These are phyloP conservation scores for Chesias legatella DNA, from an alignment of 2,888 invertebrate species.

Conservation along the genomic window DNA sequence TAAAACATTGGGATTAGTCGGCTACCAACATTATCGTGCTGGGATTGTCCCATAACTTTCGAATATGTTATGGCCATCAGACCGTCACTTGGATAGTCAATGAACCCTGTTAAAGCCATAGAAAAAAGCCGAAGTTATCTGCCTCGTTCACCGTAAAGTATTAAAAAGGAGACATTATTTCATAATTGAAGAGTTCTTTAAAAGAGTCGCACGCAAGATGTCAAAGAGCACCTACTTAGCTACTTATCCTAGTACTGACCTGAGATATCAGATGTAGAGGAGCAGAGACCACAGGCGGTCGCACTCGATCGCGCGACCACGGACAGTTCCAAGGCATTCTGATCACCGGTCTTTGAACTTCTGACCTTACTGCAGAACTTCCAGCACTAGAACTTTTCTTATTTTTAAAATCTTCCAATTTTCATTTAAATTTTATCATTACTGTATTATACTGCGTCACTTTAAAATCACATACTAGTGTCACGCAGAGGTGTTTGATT, in stretches of 20 bases:
- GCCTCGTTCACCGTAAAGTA: no score
- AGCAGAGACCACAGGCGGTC: conserved; percentile 54
- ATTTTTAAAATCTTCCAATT: no score
- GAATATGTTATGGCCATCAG: conserved; percentile 39
- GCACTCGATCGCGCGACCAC: conserved; percentile 67
- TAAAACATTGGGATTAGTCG: conserved; percentile 60
- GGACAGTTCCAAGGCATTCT: conserved; percentile 72
- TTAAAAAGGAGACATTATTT: no score
- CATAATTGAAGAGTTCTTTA: no score
- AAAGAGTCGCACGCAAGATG: no score
- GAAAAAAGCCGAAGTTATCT: no score
- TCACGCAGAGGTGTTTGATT: background rate
- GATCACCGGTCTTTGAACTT: conserved; percentile 40
- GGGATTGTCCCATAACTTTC: conserved; percentile 54
- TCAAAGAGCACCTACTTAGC: no score
- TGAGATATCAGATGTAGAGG: conserved; percentile 55
- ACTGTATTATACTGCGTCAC: no score
- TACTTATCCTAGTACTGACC: conserved; percentile 46
- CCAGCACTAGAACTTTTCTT: conserved; percentile 27
- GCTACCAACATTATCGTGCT: conserved; percentile 51
- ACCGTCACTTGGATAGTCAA: conserved; percentile 40
- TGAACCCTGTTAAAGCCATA: conserved; percentile 5
- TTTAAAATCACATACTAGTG: background rate
- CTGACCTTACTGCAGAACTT: conserved; percentile 42
- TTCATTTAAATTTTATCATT: no score